Evolutionary conservation across 2,113 vertebrate genomes (phyloP).

Genomic region (Datnioides undecimradiatus): DNA sequence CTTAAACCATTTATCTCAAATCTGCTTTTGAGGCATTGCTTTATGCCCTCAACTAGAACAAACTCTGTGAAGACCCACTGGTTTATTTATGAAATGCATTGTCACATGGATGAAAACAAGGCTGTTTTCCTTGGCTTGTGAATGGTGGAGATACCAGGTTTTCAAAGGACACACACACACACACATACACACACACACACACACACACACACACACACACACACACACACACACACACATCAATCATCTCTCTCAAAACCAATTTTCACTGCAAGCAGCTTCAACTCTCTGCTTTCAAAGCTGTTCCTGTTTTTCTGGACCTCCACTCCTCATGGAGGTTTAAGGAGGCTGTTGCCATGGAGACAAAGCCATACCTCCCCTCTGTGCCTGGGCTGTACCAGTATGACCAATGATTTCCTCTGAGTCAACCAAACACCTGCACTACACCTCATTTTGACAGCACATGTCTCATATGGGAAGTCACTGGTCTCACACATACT

Average conservation of each 20-base stretch:
- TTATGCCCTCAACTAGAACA: not conserved
- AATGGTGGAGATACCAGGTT: not conserved
- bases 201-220: not conserved
- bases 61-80: not conserved
- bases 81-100: not conserved
- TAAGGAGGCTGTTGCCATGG: slow-evolving; percentile 62
- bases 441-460: slow-evolving; percentile 55
- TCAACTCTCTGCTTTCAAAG: slow-evolving; percentile 5
- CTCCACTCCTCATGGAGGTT: slow-evolving; percentile 3
- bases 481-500: slow-evolving; percentile 51
- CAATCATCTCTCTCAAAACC: slow-evolving; percentile 11
- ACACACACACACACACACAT: not conserved
- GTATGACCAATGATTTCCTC: slow-evolving; percentile 63
- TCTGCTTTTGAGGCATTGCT: not conserved
- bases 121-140: not conserved
- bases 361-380: slow-evolving; percentile 32
- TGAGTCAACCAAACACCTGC: slow-evolving; percentile 65
- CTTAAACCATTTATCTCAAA: not conserved
- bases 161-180: not conserved
- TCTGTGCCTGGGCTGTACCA: slow-evolving; percentile 16
- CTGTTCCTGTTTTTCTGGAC: slow-evolving; percentile 38
- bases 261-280: slow-evolving; percentile 8
- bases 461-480: slow-evolving; percentile 59
- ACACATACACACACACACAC: not conserved
- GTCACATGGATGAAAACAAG: not conserved